A percentile compares a stretch with the other conserved stretches of the same genome.
phyloP scores from a whole-genome alignment of 2,888 invertebrate genomes.

The Siphlonurus alternatus region DNA sequence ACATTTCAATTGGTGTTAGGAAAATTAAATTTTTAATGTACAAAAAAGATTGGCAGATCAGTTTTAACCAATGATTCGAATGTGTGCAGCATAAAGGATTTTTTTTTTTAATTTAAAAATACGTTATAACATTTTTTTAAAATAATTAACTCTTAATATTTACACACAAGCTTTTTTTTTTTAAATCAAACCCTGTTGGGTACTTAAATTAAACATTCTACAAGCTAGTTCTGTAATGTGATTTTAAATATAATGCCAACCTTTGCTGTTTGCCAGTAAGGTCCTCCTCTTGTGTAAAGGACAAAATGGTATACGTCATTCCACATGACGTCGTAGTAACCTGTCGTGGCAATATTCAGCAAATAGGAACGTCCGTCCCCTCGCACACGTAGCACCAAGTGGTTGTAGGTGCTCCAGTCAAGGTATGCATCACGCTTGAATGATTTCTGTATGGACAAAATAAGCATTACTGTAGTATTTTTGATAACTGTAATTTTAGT shows the following conservation, averaged over 20 bases:
- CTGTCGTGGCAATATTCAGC: slow-evolving; percentile 58
- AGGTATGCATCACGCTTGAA: slow-evolving; percentile 52
- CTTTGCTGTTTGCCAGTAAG: slow-evolving; percentile 91
- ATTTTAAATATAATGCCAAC: slow-evolving; percentile 30
- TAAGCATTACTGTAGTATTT: slow-evolving; percentile 4
- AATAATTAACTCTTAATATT: too few relatives aligned
- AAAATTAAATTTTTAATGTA: too few relatives aligned
- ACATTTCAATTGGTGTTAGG: too few relatives aligned
- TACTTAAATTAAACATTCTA: too few relatives aligned
- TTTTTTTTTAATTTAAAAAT: too few relatives aligned
- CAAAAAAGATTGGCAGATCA: too few relatives aligned
- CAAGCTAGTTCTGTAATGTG: too few relatives aligned
- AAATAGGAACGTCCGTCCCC: slow-evolving; percentile 91
- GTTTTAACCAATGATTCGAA: too few relatives aligned
- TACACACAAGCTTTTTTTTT: too few relatives aligned
- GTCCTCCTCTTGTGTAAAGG: slow-evolving; percentile 88
- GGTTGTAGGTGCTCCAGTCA: slow-evolving; percentile 64
- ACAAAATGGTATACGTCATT: slow-evolving; percentile 75
- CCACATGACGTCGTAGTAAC: slow-evolving; percentile 72
- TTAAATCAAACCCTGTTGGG: too few relatives aligned
- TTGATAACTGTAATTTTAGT: slow-evolving; percentile 5
- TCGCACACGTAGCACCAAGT: slow-evolving; percentile 57
- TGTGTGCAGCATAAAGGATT: too few relatives aligned
- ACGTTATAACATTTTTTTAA: too few relatives aligned
- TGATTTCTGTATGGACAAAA: slow-evolving; percentile 44